Base-by-base conservation (phyloP, 37 sponge, comb jelly and placozoan genomes). In the Amphimedon queenslandica region DNA sequence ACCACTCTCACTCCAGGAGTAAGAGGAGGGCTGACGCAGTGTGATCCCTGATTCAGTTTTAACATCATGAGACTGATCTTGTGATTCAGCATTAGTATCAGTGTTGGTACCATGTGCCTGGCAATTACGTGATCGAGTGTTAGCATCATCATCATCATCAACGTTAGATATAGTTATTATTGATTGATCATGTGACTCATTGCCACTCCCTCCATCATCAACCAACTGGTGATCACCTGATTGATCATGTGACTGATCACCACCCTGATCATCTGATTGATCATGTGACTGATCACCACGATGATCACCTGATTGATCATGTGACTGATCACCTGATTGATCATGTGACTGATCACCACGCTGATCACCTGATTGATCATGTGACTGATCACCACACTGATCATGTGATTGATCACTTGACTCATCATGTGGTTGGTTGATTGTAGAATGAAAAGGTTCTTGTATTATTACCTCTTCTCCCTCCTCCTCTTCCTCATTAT, bases 1-100 rank as follows among this genome's bases (percentile, higher is more conserved):
- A 33, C 64, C 71, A 1, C 70, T 37, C 40, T 80, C 81, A 64
- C 81, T 80, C 81, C 81, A 80, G 43, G 81, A 80, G 2, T 34
- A 63, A 33, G 69, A 68, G 36, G 63, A 40, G 1, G 40, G 67
- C 5, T 8, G 13, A 13, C 70, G 41, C 21, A 2, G 41, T 24
- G 70, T 24, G 21, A n/a, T 13, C 8, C 8, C 13, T 18, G 13
- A 18, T 8, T 8, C 13, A 18, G 53, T 47, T n/a, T n/a, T n/a
- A n/a, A n/a, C n/a, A n/a, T n/a, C n/a, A n/a, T n/a, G n/a, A n/a
- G n/a, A n/a, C n/a, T n/a, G n/a, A n/a, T n/a, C n/a, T n/a, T n/a
- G n/a, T n/a, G n/a, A n/a, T n/a, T n/a, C n/a, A n/a, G n/a, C n/a
- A n/a, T n/a, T n/a, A n/a, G n/a, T n/a, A n/a, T n/a, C n/a, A n/a